Evolutionary conservation across 2,113 vertebrate species (phyloP), one percentile per base, ranked within the genome.

Genomic region (Plectropomus leopardus): DNA sequence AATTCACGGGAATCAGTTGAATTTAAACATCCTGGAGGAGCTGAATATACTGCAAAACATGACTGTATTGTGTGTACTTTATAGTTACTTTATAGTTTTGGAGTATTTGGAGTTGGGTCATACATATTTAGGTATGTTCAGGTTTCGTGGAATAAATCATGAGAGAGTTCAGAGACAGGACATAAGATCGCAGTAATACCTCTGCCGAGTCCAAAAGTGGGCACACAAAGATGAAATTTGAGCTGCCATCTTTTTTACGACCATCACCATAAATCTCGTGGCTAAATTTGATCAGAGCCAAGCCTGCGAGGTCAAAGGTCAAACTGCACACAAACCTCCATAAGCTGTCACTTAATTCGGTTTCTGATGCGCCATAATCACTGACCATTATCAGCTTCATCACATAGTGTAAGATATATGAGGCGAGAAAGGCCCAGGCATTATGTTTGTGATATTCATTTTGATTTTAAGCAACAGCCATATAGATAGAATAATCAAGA

Each of bases 401-500:
- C 63, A 58, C 54, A 54, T 68, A 61, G 80, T 76, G 42, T 58
- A 45, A 84, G 76, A 88, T 53, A 51, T 53, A 65, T 68, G 88
- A 81, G 69, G 69, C 66, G 36, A 72, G 71, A 55, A 76, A 40
- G 57, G 47, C 82, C 53, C 1, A 10, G 53, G 83, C 77, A 88
- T 87, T 77, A 83, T 91, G 87, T 88, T 91, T 89, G 80, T 40
- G 66, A 68, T 72, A 86, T 88, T 89, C 72, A 88, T 92, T 93
- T 82, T 76, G 84, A 91, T 93, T 91, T 88, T 83, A 84, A 91
- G 88, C 84, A 86, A 86, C 85, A 61, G 82, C 90, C 82, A 72
- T 76, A 87, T 84, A 90, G 85, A 89, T 78, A 69, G 71, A 90
- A 92, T 91, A 93, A 94, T 92, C 84, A 86, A 92, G 92, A 93